These are phyloP conservation scores for Rhopalosiphum nymphaeae DNA, from an alignment of 2,888 invertebrate species.

Conservation along the genomic window DNA sequence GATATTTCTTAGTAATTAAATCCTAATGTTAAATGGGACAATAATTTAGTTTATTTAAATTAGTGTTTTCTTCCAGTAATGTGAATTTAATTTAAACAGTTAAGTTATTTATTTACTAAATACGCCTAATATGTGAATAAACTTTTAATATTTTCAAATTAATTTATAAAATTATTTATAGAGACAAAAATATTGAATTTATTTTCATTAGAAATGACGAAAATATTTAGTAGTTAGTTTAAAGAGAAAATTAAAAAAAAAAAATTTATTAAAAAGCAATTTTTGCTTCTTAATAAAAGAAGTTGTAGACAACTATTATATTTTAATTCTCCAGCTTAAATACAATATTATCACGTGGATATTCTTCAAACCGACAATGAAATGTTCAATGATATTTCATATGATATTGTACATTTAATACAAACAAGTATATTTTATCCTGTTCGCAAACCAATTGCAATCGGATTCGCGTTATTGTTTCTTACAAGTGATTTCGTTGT, in stretches of 20 bases:
- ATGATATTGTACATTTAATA: not conserved
- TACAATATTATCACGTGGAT: not conserved
- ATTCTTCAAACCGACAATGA: not conserved
- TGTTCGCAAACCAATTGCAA: not conserved
- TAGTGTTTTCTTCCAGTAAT: not conserved
- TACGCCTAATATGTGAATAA: not conserved
- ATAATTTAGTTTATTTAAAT: not conserved
- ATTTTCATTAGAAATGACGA: not conserved
- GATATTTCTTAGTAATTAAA: not conserved
- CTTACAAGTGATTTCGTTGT: conserved; percentile 10
- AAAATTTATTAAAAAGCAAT: not conserved
- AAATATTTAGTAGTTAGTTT: not conserved
- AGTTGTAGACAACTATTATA: too few relatives aligned
- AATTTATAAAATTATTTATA: not conserved
- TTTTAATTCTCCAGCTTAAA: not conserved
- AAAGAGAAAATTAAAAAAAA: not conserved
- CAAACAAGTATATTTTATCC: not conserved
- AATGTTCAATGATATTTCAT: not conserved
- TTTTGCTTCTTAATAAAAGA: too few relatives aligned
- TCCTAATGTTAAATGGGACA: not conserved
- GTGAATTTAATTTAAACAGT: not conserved
- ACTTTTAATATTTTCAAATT: not conserved
- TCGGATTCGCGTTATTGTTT: not conserved
- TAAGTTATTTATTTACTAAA: not conserved
- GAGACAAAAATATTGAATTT: not conserved